Conservation (phyloP, 2,113 vertebrate genomes). For the Ictidomys tridecemlineatus region DNA sequence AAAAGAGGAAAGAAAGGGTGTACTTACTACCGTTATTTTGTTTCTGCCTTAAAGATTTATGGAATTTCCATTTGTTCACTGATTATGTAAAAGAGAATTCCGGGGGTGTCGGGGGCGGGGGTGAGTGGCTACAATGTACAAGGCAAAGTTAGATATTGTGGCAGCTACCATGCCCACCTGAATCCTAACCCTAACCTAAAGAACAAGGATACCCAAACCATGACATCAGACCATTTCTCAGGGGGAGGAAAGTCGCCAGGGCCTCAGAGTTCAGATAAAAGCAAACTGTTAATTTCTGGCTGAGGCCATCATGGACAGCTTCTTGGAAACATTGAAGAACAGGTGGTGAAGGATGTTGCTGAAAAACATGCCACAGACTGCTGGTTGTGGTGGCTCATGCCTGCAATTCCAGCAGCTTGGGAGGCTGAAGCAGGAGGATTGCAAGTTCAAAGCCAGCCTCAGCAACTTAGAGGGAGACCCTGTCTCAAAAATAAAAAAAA, state of each 20-base stretch:
- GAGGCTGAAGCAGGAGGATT: no score
- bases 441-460: no score
- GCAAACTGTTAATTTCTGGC: background rate
- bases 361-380: no score
- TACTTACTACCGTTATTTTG: background rate
- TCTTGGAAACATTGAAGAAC: background rate
- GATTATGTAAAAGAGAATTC: background rate
- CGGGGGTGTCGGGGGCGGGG: no score
- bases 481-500: no score
- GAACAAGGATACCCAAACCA: background rate
- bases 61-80: background rate
- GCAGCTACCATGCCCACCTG: background rate
- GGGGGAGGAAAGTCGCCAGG: background rate
- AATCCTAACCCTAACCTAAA: background rate
- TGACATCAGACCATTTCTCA: no score
- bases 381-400: no score
- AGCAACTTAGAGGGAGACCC: no score
- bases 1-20: background rate
- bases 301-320: background rate
- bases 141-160: background rate
- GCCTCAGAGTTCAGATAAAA: background rate
- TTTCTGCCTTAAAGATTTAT: background rate
- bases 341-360: accelerated
- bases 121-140: background rate
- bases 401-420: no score